Evolutionary conservation across 2,113 vertebrate species (phyloP), one percentile per base, ranked within the genome.

Genomic region (Morone chrysops): DNA sequence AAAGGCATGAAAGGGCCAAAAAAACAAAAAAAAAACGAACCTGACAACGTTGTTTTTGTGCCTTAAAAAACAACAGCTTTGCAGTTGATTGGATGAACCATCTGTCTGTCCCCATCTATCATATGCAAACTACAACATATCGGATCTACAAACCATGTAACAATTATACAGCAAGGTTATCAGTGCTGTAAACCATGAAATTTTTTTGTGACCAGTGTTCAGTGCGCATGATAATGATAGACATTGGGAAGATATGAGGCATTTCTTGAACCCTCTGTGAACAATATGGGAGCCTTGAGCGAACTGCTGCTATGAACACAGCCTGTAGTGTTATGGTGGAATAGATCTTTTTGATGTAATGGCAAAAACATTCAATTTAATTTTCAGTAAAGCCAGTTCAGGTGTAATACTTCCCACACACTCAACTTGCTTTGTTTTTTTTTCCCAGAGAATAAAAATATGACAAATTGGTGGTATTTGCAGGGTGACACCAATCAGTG

Each of bases 301-400:
- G 9, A 66, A 50, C 4, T 13, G 18, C 11, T 45, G 12, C 2
- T 62, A 43, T 54, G 3, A 71, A 41, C 31, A 51, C 65, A 25
- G 43, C 18, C 12, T 63, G 53, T 16, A 2, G 5, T 61, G 22
- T 67, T 50, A 20, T 25, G 11, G 47, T 36, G 20, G 6, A 72
- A 60, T 9, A 3, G 0, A 36, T 53, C 66, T 0, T n/a, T 65
- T 56, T 4, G 4, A 54, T 73, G 16, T 10, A 47, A n/a, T 59
- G 6, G 7, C 22, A 69, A 69, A 54, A 59, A 45, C 16, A 66
- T 72, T 65, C 0, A 22, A 60, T 31, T 54, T 6, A 0, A 48
- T 50, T 69, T 75, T 75, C 31, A 66, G 12, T 60, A 4, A 78
- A 66, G 40, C 47, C 8, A 40, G 14, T 79, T 85, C 47, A 75